A percentile compares a stretch with the other conserved stretches of the same genome.
phyloP scores from a whole-genome alignment of 2,797 vertebrate species.

The Pempheris klunzingeri region DNA sequence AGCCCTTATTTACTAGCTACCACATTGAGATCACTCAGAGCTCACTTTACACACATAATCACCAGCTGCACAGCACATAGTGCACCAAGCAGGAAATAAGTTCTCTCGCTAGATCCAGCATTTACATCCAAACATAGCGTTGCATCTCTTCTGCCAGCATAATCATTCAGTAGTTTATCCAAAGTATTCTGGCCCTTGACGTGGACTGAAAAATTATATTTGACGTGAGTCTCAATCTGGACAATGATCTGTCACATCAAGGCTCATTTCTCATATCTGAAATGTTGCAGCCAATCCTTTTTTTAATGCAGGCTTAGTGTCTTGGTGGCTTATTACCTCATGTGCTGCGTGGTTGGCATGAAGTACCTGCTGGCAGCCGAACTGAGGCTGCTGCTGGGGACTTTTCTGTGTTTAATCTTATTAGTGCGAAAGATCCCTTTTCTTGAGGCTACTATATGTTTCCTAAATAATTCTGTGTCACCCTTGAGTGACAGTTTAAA shows the following conservation, averaged over 20 bases:
- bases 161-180: constrained; percentile 20
- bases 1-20: constrained; percentile 51
- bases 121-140: constrained; percentile 37
- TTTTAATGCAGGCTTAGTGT: constrained; percentile 65
- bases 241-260: constrained; percentile 63
- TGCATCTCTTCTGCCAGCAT: constrained; percentile 31
- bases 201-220: constrained; percentile 39
- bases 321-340: constrained; percentile 67
- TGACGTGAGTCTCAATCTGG: constrained; percentile 57
- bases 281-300: constrained; percentile 44
- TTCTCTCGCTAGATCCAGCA: constrained; percentile 7
- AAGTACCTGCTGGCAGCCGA: constrained; percentile 76
- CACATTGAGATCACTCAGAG: constrained; percentile 39
- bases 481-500: constrained; percentile 56
- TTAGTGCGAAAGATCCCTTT: constrained; percentile 65
- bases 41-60: constrained; percentile 41
- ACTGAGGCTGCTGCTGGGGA: constrained; percentile 69
- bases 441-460: constrained; percentile 63
- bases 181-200: constrained; percentile 54
- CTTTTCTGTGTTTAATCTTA: constrained; percentile 70
- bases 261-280: constrained; percentile 48
- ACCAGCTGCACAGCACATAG: constrained; percentile 24
- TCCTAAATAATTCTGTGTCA: constrained; percentile 67
- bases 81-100: constrained; percentile 9
- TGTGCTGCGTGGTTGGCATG: constrained; percentile 66